These are phyloP conservation scores for Leuciscus idus DNA, from an alignment of 2,113 vertebrate species.

Conservation along the genomic window DNA sequence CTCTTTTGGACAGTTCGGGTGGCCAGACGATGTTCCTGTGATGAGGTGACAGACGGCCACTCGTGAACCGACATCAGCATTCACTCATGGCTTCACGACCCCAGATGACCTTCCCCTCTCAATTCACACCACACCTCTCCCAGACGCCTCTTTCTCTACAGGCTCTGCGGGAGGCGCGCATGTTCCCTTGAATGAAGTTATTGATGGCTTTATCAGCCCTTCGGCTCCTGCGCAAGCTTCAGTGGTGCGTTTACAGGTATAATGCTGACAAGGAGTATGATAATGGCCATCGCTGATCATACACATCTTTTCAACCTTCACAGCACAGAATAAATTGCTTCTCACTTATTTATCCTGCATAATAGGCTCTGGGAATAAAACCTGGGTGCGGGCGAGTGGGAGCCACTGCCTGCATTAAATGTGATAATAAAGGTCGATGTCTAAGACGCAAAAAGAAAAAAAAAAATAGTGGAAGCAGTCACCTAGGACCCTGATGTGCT, in stretches of 20 bases:
- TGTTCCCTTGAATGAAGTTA: constrained; percentile 75
- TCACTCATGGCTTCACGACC: constrained; percentile 58
- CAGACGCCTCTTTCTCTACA: constrained; percentile 10
- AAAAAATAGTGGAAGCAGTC: constrained; percentile 23
- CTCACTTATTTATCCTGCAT: constrained; percentile 79
- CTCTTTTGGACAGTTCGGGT: constrained; percentile 43
- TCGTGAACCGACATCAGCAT: constrained; percentile 48
- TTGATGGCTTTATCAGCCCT: constrained; percentile 84
- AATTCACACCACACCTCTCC: constrained; percentile 22
- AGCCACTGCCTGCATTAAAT: constrained; percentile 45
- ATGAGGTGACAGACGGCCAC: constrained; percentile 43
- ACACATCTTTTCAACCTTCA: constrained; percentile 79
- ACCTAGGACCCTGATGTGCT: not conserved
- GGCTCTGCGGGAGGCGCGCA: constrained; percentile 65
- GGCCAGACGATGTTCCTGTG: constrained; percentile 50
- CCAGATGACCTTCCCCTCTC: constrained; percentile 45
- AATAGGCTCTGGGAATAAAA: constrained; percentile 67
- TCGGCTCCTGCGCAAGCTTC: constrained; percentile 76
- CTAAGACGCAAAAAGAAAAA: constrained; percentile 1
- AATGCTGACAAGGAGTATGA: constrained; percentile 87
- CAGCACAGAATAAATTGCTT: constrained; percentile 78
- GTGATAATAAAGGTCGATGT: constrained; percentile 42
- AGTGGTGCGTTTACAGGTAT: constrained; percentile 80
- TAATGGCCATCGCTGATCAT: constrained; percentile 85
- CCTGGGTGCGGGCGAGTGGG: constrained; percentile 12